Base-by-base conservation (phyloP, 2,113 vertebrate genomes). In the Epinephelus lanceolatus region DNA sequence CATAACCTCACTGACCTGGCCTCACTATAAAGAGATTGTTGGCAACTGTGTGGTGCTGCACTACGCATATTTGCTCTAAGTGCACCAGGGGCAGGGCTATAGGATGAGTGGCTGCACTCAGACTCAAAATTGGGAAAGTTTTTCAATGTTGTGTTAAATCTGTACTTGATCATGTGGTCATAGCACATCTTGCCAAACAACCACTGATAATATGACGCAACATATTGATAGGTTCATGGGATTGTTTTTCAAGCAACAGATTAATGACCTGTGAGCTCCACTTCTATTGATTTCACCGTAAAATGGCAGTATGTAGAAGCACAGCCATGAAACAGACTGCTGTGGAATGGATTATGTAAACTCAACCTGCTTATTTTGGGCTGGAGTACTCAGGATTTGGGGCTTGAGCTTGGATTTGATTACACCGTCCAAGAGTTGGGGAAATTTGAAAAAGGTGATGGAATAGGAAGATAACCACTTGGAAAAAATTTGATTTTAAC, bases 401-500 rank as follows among this genome's bases (percentile, higher is more conserved):
- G 33, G 66, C 13, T 21, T 57, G 55, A 78, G 7, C 23, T 27
- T 76, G 45, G 33, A 71, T 67, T 61, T 81, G 6, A 71, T 78
- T 52, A 52, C 25, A 69, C 62, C 23, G 8, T 69, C 53, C 60
- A 62, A 67, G 60, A 55, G 7, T 47, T 65, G 19, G n/a, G 47
- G 15, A 45, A 27, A 61, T 74, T 70, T 70, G 42, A 70, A 60
- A 80, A 66, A 71, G 52, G 69, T 55, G 60, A 57, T 56, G 67
- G 68, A 73, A 68, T 55, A 72, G 37, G n/a, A 81, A 59, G 37
- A 70, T 49, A 65, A 75, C 49, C 80, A 40, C 57, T 60, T 68
- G 15, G 42, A 49, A 4, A 56, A 13, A 11, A 14, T 37, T 23
- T 5, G 7, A 42, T 25, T 66, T 30, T 9, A 72, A 78, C 53